Conservation (phyloP, 2,113 vertebrate genomes). For the Anser cygnoides region DNA sequence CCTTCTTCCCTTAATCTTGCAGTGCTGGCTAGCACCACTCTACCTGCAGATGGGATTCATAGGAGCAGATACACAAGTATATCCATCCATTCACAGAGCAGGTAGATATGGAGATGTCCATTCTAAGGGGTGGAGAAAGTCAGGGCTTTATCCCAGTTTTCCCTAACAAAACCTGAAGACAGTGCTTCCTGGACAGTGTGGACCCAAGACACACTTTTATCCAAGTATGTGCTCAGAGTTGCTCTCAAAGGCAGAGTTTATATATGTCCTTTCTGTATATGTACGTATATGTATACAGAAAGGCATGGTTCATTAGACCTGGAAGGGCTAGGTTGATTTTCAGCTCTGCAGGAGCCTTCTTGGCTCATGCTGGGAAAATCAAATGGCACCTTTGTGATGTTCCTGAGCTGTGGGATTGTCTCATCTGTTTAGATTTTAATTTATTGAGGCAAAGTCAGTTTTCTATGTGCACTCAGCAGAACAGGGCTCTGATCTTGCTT, state of each 20-base stretch:
- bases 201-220: neutral
- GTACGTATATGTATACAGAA: neutral
- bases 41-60: neutral
- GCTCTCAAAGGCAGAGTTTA: neutral
- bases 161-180: neutral
- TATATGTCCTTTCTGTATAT: accelerated
- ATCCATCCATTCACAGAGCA: neutral
- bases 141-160: neutral
- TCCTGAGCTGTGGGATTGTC: neutral
- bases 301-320: neutral
- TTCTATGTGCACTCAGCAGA: neutral
- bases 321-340: neutral
- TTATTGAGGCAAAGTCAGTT: neutral
- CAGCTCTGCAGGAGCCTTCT: neutral
- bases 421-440: neutral
- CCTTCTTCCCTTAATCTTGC: neutral
- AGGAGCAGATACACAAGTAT: neutral
- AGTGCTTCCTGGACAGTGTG: neutral
- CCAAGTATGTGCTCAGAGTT: neutral
- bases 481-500: neutral
- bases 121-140: neutral
- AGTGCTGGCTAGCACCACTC: accelerated
- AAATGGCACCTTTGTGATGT: neutral
- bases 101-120: neutral
- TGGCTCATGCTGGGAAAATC: neutral